Evolutionary conservation across 2,797 vertebrate genomes (phyloP).

Genomic region (Sebastes diploproa): DNA sequence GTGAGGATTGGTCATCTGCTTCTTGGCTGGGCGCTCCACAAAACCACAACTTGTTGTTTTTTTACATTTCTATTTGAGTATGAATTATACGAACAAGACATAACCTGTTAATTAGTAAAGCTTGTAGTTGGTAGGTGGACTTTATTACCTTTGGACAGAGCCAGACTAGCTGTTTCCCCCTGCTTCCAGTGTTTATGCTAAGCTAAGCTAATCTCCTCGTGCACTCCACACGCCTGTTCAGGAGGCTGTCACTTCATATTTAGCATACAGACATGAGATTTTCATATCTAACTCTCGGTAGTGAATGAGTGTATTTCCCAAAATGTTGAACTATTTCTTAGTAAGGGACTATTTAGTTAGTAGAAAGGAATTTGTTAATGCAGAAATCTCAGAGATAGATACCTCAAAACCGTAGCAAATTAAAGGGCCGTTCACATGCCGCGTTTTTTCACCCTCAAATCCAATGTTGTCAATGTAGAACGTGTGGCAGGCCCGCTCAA

Average conservation of each 20-base stretch:
- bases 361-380: too few species aligned
- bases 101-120: too few species aligned
- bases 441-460: too few species aligned
- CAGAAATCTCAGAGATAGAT: not conserved
- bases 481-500: accelerated
- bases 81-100: not conserved
- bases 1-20: conserved; percentile 34
- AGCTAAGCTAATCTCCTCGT: not conserved
- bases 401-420: not conserved
- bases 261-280: not conserved
- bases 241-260: not conserved
- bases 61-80: not conserved
- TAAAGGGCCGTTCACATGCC: too few species aligned
- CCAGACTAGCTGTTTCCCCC: too few species aligned
- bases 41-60: not conserved
- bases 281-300: not conserved
- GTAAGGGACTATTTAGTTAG: not conserved
- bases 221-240: not conserved
- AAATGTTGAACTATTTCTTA: not conserved
- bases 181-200: too few species aligned
- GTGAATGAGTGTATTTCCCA: not conserved
- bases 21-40: not conserved
- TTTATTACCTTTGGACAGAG: too few species aligned
- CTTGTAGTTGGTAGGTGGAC: too few species aligned
- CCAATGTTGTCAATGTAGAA: too few species aligned